phyloP scores from a whole-genome alignment of 2,113 vertebrate species.

The Thomomys bottae region DNA sequence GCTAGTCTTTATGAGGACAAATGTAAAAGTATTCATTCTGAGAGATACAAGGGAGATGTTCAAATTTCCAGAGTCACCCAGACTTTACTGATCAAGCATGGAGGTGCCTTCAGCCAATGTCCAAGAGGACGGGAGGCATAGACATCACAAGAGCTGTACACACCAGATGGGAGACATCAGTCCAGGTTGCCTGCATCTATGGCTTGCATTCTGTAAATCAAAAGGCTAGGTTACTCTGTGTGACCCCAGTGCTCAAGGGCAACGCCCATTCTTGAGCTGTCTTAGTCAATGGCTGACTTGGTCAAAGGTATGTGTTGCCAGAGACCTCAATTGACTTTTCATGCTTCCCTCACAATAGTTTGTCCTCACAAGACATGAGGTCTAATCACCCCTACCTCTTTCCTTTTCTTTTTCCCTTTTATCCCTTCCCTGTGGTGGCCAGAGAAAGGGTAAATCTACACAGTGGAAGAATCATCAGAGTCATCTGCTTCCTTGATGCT shows the following conservation, averaged over 20 bases:
- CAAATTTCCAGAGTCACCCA: not conserved
- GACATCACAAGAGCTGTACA: not conserved
- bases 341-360: not conserved
- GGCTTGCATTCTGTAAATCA: not conserved
- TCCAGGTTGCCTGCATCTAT: not conserved
- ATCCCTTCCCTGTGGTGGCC: not conserved
- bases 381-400: not conserved
- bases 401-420: not conserved
- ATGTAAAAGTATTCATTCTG: not conserved
- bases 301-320: not conserved
- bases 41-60: not conserved
- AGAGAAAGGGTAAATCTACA: not conserved
- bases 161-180: not conserved
- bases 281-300: not conserved
- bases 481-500: not conserved
- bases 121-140: not conserved
- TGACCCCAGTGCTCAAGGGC: not conserved
- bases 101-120: not conserved
- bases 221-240: not conserved
- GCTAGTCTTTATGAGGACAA: not conserved
- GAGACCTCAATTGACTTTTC: not conserved
- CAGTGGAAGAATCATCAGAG: not conserved
- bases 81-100: not conserved
- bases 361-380: not conserved
- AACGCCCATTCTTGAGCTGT: not conserved